Evolutionary conservation across 2,797 vertebrate species (phyloP).

Genomic region (Tenualosa thibaudeaui): DNA sequence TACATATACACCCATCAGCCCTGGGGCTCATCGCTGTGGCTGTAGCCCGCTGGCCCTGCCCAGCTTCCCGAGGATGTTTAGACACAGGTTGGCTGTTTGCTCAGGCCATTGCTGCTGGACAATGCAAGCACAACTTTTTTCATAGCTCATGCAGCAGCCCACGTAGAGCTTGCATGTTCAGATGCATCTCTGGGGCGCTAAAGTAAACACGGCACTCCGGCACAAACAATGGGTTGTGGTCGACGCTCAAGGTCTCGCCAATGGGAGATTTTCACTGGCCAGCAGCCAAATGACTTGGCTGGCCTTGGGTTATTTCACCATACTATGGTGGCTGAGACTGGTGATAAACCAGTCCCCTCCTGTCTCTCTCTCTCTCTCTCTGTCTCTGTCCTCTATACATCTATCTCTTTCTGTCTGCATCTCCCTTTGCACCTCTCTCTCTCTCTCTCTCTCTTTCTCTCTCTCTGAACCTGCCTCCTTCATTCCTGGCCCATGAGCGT

Average conservation of each 20-base stretch:
- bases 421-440: not conserved
- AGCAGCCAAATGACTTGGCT: slow-evolving; percentile 56
- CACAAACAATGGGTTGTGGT: slow-evolving; percentile 62
- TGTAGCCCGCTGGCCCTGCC: not conserved
- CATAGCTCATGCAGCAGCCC: slow-evolving; percentile 14
- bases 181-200: slow-evolving; percentile 49
- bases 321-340: slow-evolving; percentile 29
- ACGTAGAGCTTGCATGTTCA: slow-evolving; percentile 42
- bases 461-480: slow-evolving; percentile 15
- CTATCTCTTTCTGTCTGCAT: not conserved
- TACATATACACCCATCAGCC: too few relatives aligned
- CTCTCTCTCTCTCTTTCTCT: not conserved
- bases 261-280: slow-evolving; percentile 42
- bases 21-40: not conserved
- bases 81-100: slow-evolving; percentile 33
- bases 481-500: slow-evolving; percentile 21
- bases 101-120: slow-evolving; percentile 17
- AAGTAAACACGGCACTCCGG: slow-evolving; percentile 60
- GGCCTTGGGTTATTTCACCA: slow-evolving; percentile 43
- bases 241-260: slow-evolving; percentile 55
- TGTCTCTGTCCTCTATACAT: not conserved
- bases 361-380: not conserved
- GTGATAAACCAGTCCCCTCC: slow-evolving; percentile 23
- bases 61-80: slow-evolving; percentile 49
- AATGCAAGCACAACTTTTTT: slow-evolving; percentile 18